A percentile compares a stretch with the other conserved stretches of the same genome.
phyloP scores from a whole-genome alignment of 2,797 vertebrate genomes.

The Rallus crepitans region DNA sequence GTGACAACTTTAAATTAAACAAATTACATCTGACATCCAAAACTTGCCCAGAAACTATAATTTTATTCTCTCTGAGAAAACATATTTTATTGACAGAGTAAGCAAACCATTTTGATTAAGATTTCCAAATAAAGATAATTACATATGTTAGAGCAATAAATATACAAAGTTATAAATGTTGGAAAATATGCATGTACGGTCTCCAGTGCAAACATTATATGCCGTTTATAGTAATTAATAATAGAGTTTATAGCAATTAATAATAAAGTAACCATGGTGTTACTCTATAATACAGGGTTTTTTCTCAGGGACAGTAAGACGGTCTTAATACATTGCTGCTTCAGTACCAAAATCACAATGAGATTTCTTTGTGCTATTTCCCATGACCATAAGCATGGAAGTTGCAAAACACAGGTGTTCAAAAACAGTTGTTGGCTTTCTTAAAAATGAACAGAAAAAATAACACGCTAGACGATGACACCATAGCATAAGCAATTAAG shows the following conservation, averaged over 20 bases:
- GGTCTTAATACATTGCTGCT: neutral
- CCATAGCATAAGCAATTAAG: neutral
- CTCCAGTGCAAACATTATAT: neutral
- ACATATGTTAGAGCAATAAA: neutral
- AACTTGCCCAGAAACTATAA: neutral
- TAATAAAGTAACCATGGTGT: neutral
- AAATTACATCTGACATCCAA: neutral
- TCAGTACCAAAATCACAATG: neutral
- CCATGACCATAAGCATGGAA: neutral
- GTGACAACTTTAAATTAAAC: neutral
- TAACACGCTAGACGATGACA: neutral
- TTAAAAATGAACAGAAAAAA: neutral
- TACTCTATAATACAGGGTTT: neutral
- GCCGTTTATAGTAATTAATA: neutral
- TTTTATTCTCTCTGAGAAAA: neutral
- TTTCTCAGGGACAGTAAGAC: neutral
- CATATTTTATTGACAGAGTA: neutral
- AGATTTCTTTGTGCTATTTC: neutral
- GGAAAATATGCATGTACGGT: neutral
- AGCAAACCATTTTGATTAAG: neutral
- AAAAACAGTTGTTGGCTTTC: neutral
- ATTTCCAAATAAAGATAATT: neutral
- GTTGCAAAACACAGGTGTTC: neutral
- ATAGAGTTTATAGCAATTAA: neutral
- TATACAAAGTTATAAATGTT: neutral